Evolutionary conservation across 2,113 vertebrate genomes (phyloP).

Genomic region (Eleginops maclovinus): DNA sequence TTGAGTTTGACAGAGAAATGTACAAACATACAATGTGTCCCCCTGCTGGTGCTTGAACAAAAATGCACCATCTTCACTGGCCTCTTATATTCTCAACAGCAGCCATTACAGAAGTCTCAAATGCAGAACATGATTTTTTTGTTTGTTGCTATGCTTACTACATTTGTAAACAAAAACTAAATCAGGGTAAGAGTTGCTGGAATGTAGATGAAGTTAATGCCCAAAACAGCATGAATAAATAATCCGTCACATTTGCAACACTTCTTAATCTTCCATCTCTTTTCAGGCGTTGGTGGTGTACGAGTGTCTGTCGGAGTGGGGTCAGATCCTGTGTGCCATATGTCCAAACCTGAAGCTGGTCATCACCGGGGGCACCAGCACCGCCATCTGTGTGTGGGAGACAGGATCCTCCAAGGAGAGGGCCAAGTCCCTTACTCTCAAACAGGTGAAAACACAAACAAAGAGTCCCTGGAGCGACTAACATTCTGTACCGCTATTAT

Average conservation of each 20-base stretch:
- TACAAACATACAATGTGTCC: conserved; percentile 15
- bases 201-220: background rate
- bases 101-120: background rate
- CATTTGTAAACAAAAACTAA: background rate
- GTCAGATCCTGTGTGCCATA: conserved; percentile 95
- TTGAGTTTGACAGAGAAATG: background rate
- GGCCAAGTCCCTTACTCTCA: conserved; percentile 91
- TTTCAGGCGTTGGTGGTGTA: conserved; percentile 92
- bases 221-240: too few relatives aligned
- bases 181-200: background rate
- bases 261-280: accelerated
- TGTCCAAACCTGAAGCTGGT: conserved; percentile 96
- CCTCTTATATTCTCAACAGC: background rate
- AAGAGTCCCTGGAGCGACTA: background rate
- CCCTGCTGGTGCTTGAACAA: conserved; percentile 51
- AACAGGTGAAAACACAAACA: conserved; percentile 88
- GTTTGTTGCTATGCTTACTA: background rate
- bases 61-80: background rate
- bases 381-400: conserved; percentile 97
- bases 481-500: too few relatives aligned
- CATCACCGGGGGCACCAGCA: conserved; percentile 94
- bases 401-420: conserved; percentile 94
- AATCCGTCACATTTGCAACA: background rate
- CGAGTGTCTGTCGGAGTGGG: conserved; percentile 98
- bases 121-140: background rate